A percentile compares a stretch with the other conserved stretches of the same genome.
Evolutionary conservation across 2,113 vertebrate genomes (phyloP).

Genomic region (Lagopus leucura): DNA sequence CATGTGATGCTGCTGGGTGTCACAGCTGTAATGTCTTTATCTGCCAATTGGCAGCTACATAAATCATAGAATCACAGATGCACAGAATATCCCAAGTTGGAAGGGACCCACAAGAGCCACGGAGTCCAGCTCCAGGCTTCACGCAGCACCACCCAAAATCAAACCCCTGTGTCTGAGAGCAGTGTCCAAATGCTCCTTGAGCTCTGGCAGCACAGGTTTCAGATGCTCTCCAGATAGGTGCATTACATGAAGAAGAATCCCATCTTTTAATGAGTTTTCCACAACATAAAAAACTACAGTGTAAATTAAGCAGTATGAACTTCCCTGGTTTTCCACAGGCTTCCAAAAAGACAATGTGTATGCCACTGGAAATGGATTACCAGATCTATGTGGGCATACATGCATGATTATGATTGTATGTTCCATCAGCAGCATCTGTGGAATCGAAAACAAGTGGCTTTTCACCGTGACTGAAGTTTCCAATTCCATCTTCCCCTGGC

Average conservation of each 20-base stretch:
- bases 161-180: background rate
- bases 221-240: background rate
- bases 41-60: background rate
- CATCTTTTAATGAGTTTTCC: background rate
- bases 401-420: background rate
- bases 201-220: background rate
- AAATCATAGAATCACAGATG: background rate
- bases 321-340: background rate
- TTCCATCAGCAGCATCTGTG: background rate
- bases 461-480: background rate
- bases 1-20: background rate
- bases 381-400: background rate
- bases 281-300: background rate
- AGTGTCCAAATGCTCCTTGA: background rate
- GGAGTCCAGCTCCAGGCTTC: background rate
- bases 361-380: background rate
- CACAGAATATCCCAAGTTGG: background rate
- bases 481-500: background rate
- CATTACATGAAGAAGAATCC: background rate
- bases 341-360: background rate
- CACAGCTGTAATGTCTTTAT: background rate
- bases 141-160: background rate
- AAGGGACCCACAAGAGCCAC: background rate
- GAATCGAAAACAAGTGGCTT: background rate
- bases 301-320: background rate